A percentile compares a stretch with the other conserved stretches of the same genome.
phyloP scores from a whole-genome alignment of 2,797 vertebrate genomes.

The Galago senegalensis region DNA sequence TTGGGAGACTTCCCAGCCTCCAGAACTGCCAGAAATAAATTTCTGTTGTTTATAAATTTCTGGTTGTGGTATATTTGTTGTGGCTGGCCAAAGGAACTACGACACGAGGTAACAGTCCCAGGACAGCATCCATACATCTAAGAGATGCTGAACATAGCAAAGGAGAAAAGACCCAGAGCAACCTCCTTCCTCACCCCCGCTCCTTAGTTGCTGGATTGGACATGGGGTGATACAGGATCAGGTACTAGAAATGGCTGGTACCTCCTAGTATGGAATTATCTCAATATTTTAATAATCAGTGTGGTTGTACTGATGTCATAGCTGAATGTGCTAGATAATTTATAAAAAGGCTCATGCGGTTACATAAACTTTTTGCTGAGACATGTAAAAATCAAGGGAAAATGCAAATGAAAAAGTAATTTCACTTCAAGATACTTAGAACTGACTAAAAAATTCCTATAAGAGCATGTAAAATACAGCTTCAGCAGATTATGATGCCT shows the following conservation, averaged over 20 bases:
- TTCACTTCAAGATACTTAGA: slow-evolving; percentile 29
- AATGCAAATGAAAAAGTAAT: slow-evolving; percentile 5
- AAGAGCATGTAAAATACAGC: neutral
- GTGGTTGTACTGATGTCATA: neutral
- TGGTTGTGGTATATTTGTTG: neutral
- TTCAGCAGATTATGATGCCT: neutral
- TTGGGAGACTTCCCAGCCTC: neutral
- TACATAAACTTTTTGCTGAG: slow-evolving; percentile 17
- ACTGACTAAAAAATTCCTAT: neutral
- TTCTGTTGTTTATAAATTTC: neutral
- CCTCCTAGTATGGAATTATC: neutral
- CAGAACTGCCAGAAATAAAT: neutral
- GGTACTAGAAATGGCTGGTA: neutral
- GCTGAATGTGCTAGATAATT: neutral
- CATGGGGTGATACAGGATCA: neutral
- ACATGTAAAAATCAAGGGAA: neutral
- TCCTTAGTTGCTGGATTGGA: neutral
- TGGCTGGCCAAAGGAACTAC: neutral
- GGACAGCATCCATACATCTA: neutral
- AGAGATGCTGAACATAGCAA: neutral
- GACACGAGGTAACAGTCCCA: neutral
- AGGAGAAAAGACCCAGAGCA: neutral
- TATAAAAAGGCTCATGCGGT: neutral
- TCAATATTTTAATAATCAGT: neutral
- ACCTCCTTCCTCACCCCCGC: neutral